Conservation (phyloP, 1,140 invertebrate species). For the Teleopsis dalmanni region DNA sequence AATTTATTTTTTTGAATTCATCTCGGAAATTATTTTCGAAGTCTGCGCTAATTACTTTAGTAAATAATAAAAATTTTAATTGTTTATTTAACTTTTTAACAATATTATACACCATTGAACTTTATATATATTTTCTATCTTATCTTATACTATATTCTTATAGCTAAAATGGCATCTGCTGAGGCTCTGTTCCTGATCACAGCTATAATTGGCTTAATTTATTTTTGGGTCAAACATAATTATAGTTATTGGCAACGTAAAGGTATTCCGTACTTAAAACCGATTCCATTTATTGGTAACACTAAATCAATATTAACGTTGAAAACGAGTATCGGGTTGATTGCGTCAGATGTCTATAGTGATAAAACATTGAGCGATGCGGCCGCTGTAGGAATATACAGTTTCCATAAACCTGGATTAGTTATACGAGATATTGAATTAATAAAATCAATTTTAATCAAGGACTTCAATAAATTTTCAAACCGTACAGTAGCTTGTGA, state of each 20-base stretch:
- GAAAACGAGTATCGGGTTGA: conserved; percentile 23
- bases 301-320: too few species aligned
- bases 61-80: too few species aligned
- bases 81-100: too few species aligned
- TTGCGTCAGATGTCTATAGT: conserved; percentile 24
- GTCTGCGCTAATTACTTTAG: too few species aligned
- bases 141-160: too few species aligned
- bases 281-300: conserved; percentile 37
- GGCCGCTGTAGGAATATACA: conserved; percentile 43
- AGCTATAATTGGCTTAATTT: not conserved
- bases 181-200: not conserved
- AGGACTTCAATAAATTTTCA: conserved; percentile 42
- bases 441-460: conserved; percentile 47
- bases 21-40: too few species aligned
- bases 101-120: too few species aligned
- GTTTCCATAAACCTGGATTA: conserved; percentile 42
- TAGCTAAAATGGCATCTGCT: conserved; percentile 5
- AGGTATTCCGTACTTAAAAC: conserved; percentile 38
- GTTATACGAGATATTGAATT: conserved; percentile 48
- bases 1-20: too few species aligned
- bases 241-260: conserved; percentile 40
- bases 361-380: conserved; percentile 22
- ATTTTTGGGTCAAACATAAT: conserved; percentile 8
- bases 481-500: conserved; percentile 33
- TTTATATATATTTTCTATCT: too few species aligned